phyloP scores from a whole-genome alignment of 2,888 invertebrate species.

The Graphium colonna region DNA sequence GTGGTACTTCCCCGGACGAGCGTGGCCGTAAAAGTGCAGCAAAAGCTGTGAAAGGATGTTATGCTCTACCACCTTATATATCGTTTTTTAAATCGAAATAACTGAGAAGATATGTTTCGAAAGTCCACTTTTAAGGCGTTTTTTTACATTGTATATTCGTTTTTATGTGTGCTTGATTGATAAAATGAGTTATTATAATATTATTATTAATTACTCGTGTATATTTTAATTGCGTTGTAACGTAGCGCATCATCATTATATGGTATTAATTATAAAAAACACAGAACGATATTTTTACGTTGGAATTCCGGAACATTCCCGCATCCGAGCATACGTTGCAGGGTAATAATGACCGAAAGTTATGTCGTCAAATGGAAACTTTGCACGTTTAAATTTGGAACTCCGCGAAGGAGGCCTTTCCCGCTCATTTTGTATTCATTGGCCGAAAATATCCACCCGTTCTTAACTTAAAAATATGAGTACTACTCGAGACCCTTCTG shows the following conservation, averaged over 20 bases:
- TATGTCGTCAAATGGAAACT: conserved; percentile 18
- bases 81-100: too few relatives aligned
- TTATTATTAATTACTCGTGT: background rate
- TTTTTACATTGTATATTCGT: too few relatives aligned
- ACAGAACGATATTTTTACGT: background rate
- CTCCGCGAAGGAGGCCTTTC: conserved; percentile 7
- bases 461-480: conserved; percentile 20
- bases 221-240: too few relatives aligned
- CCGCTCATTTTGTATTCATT: conserved; percentile 24
- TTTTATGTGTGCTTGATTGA: background rate
- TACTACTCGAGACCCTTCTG: conserved; percentile 16
- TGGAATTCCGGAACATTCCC: background rate
- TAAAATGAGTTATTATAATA: background rate
- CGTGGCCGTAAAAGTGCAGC: too few relatives aligned
- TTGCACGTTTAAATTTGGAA: conserved; percentile 15
- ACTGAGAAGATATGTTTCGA: too few relatives aligned
- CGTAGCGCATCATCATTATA: background rate
- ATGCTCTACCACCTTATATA: too few relatives aligned
- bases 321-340: background rate
- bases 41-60: too few relatives aligned
- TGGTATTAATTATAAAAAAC: background rate
- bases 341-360: conserved; percentile 16
- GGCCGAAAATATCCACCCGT: conserved; percentile 17
- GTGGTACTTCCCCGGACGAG: too few relatives aligned
- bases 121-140: too few relatives aligned